These are phyloP conservation scores for Zaprionus lineosus DNA, from an alignment of 2,888 invertebrate species.

Conservation along the genomic window DNA sequence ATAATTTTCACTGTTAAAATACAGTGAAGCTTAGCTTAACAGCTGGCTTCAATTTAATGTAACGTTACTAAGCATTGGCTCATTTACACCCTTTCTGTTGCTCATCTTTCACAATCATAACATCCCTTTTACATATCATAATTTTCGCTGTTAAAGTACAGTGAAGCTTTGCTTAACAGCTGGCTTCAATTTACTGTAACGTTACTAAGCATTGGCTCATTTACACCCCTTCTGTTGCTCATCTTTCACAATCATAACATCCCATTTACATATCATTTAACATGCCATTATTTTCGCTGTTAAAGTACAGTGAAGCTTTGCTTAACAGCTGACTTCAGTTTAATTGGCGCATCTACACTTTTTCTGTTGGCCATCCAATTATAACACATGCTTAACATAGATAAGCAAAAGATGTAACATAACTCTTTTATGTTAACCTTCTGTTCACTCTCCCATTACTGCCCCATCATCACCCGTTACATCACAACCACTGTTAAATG, in stretches of 20 bases:
- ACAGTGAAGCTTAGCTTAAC: not conserved
- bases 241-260: not conserved
- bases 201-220: slow-evolving; percentile 6
- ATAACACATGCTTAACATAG: too few species aligned
- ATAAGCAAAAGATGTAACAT: not conserved
- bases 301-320: too few species aligned
- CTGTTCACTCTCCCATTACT: not conserved
- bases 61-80: slow-evolving; percentile 6
- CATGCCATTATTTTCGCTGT: too few species aligned
- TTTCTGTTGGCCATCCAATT: slow-evolving; percentile 1
- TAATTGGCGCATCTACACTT: slow-evolving; percentile 2
- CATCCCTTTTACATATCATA: too few species aligned
- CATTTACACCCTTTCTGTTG: not conserved
- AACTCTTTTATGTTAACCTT: slow-evolving; percentile 2
- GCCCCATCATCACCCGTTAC: too few species aligned
- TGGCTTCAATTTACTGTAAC: not conserved
- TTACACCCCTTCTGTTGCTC: not conserved
- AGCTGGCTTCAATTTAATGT: not conserved
- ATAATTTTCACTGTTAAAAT: too few species aligned
- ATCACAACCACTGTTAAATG: too few species aligned
- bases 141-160: too few species aligned
- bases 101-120: not conserved
- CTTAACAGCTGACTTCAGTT: not conserved
- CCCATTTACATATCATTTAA: too few species aligned
- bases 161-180: not conserved